Evolutionary conservation across 2,888 invertebrate species (phyloP), one percentile per base, ranked within the genome.

Genomic region (Buathra laborator): DNA sequence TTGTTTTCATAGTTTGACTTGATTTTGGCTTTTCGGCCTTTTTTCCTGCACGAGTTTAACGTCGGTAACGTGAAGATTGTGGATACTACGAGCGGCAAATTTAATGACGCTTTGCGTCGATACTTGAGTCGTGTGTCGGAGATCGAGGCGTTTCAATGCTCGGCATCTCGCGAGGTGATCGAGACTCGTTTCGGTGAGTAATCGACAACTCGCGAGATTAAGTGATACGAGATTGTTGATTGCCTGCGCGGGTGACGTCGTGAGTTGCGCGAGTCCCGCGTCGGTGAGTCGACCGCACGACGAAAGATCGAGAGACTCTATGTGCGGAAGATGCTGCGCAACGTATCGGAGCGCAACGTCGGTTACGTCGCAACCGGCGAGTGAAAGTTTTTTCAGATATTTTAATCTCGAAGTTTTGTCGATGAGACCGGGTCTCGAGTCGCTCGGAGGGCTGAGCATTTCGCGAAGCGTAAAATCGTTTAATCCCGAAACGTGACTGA

Each of bases 251-350:
- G 97, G 96, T 44, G 96, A 95, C 84, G 97, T 97, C 74, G 97
- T 97, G 64, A 98, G 95, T 94, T 98, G 98, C 37, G 98, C 98
- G 70, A 98, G 97, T 67, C 98, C 98, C 12, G 98, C 97, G 94
- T 99, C 98, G 0, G 98, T 98, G 56, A 99, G 96, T 32, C 98
- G 96, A 81, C 97, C 97, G 94, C 99, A 99, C 79, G 97, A 97
- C 86, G 98, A 96, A 88, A 99, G 95, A 94, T 98, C 97, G 88
- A 99, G 94, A 87, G 96, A 96, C 80, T 95, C 95, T 76, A 99
- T 94, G 89, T 95, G 95, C 0, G 97, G 97, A 79, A 98, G 92
- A 86, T 97, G 97, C 94, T 98, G 96, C 0, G 96, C 96, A 7
- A 97, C 96, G 89, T 97, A 97, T 12, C 96, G 95, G 94, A 98